These are phyloP conservation scores for Capreolus pygargus DNA, from an alignment of 2,113 vertebrate species.

Conservation along the genomic window DNA sequence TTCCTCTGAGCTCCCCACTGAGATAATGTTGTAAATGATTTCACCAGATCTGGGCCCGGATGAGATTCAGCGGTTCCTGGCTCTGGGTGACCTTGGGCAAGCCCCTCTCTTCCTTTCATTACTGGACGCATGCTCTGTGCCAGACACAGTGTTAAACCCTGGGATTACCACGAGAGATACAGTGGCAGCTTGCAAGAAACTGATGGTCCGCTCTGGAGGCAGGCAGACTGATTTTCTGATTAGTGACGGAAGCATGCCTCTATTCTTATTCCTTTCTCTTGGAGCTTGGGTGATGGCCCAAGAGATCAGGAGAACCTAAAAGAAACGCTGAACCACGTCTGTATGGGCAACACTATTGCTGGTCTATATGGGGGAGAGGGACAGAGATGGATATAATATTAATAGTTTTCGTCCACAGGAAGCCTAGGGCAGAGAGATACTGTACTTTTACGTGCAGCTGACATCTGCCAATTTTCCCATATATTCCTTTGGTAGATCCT, in stretches of 20 bases:
- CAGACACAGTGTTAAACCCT: slow-evolving; percentile 22
- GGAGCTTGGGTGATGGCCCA: neutral
- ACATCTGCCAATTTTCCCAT: neutral
- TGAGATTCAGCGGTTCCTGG: slow-evolving; percentile 19
- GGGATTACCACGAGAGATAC: neutral
- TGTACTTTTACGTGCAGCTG: neutral
- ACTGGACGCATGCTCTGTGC: neutral
- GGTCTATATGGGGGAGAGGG: neutral
- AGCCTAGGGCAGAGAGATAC: neutral
- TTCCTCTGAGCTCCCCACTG: slow-evolving; percentile 44
- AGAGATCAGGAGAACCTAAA: neutral
- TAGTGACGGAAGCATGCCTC: neutral
- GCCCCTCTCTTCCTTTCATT: neutral
- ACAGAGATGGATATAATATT: neutral
- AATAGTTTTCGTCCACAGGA: neutral
- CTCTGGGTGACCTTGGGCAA: slow-evolving; percentile 52
- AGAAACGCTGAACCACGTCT: neutral
- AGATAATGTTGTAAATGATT: slow-evolving; percentile 57
- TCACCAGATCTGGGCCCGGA: slow-evolving; percentile 15
- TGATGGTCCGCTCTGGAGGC: neutral
- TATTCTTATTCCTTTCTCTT: neutral
- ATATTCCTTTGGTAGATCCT: neutral
- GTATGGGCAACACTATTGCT: neutral
- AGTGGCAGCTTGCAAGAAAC: neutral
- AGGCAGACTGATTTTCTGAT: neutral